A percentile compares a stretch with the other conserved stretches of the same genome.
These are phyloP conservation scores for Circaetus gallicus DNA, from an alignment of 2,113 vertebrate species.

Conservation along the genomic window DNA sequence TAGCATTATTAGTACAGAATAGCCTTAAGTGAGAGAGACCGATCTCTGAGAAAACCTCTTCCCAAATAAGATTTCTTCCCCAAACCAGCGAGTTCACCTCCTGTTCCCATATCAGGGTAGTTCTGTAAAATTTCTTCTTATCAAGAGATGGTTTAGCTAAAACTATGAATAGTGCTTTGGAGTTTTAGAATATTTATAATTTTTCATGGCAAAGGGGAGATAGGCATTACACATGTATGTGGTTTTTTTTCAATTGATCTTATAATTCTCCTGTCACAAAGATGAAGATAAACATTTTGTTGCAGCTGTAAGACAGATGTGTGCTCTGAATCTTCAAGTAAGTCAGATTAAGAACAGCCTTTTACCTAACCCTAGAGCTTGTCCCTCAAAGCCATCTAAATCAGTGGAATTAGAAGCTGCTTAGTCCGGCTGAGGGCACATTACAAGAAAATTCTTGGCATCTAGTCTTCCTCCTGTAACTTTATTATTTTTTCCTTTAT, in stretches of 20 bases:
- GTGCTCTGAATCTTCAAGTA: neutral
- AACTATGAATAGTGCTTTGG: neutral
- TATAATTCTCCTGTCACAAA: neutral
- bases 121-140: neutral
- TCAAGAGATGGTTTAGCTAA: neutral
- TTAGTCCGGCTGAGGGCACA: neutral
- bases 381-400: slow-evolving; percentile 1
- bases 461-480: neutral
- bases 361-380: neutral
- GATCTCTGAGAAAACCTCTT: neutral
- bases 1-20: neutral
- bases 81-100: neutral
- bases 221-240: neutral
- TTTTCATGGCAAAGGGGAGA: neutral
- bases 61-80: neutral
- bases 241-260: neutral
- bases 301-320: slow-evolving; percentile 11
- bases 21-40: neutral
- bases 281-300: neutral
- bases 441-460: neutral
- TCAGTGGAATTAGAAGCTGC: slow-evolving; percentile 29
- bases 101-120: neutral
- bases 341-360: slow-evolving; percentile 3
- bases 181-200: neutral
- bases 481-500: neutral